Evolutionary conservation across 92 coral and sea anemone genomes (phyloP).

Genomic region (Porites cylindrica): DNA sequence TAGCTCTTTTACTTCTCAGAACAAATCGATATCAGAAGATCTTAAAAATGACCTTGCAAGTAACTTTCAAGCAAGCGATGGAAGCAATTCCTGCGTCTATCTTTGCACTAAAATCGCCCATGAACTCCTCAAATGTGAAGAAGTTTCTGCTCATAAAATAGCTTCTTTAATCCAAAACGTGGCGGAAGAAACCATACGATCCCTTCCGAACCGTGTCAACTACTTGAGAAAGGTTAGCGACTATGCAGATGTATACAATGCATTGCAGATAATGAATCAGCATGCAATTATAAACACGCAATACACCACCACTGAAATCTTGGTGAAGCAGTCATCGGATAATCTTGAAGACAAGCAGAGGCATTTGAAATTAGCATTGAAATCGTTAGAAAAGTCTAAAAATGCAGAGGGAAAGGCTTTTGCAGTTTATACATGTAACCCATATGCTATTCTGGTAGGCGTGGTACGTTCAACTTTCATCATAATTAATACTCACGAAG

Average conservation of each 20-base stretch:
- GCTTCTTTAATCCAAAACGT: background rate
- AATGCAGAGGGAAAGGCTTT: constrained; percentile 26
- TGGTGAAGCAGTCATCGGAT: constrained; percentile 37
- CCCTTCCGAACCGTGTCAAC: constrained; percentile 45
- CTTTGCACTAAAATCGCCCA: constrained; percentile 47
- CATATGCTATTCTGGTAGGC: constrained; percentile 38
- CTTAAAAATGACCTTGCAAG: constrained; percentile 22
- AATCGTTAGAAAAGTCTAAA: background rate
- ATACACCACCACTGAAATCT: constrained; percentile 11
- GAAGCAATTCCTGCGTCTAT: constrained; percentile 58
- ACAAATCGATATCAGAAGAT: constrained; percentile 10
- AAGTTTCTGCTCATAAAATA: background rate
- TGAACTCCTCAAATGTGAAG: background rate
- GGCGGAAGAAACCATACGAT: constrained; percentile 2
- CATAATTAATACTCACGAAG: constrained; percentile 59
- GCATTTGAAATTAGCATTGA: constrained; percentile 32
- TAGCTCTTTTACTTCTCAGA: constrained; percentile 11
- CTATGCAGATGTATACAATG: constrained; percentile 23
- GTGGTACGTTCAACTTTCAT: constrained; percentile 37
- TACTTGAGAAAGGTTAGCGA: background rate
- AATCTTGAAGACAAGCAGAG: constrained; percentile 16
- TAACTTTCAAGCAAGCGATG: constrained; percentile 20
- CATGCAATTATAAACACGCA: background rate
- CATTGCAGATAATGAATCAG: constrained; percentile 14
- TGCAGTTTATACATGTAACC: constrained; percentile 52